These are phyloP conservation scores for Aldabrachelys gigantea DNA, from an alignment of 2,113 vertebrate species.

Conservation along the genomic window DNA sequence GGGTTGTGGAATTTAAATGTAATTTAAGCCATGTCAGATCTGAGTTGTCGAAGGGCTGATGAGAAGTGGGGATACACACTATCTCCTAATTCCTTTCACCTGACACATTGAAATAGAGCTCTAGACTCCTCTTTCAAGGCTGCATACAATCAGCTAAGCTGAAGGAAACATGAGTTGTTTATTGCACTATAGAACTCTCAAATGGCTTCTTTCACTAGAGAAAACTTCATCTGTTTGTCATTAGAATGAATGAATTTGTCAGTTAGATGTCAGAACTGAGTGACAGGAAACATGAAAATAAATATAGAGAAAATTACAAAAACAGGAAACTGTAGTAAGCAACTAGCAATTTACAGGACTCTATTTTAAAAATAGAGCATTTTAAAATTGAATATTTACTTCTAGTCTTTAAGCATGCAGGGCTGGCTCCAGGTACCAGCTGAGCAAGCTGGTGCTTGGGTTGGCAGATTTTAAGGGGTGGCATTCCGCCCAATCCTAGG, in stretches of 20 bases:
- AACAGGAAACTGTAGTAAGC: not conserved
- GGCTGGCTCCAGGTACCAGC: no score
- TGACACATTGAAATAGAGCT: not conserved
- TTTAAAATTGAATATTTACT: not conserved
- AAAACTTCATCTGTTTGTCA: not conserved
- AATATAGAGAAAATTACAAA: not conserved
- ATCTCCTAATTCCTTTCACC: not conserved
- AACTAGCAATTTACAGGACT: not conserved
- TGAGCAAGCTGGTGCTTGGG: no score
- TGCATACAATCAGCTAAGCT: not conserved
- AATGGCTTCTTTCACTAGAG: not conserved
- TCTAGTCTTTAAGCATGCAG: not conserved
- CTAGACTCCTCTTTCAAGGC: not conserved
- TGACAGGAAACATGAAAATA: not conserved
- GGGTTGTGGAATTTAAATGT: not conserved
- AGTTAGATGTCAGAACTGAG: not conserved
- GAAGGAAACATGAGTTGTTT: not conserved
- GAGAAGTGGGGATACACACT: not conserved
- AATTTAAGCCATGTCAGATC: not conserved
- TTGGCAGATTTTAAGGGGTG: no score
- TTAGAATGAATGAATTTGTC: not conserved
- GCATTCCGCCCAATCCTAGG: no score
- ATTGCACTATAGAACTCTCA: not conserved
- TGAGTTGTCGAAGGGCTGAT: not conserved
- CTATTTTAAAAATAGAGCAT: not conserved